Evolutionary conservation across 2,888 invertebrate species (phyloP).

Genomic region (Synanthedon andrenaeformis): DNA sequence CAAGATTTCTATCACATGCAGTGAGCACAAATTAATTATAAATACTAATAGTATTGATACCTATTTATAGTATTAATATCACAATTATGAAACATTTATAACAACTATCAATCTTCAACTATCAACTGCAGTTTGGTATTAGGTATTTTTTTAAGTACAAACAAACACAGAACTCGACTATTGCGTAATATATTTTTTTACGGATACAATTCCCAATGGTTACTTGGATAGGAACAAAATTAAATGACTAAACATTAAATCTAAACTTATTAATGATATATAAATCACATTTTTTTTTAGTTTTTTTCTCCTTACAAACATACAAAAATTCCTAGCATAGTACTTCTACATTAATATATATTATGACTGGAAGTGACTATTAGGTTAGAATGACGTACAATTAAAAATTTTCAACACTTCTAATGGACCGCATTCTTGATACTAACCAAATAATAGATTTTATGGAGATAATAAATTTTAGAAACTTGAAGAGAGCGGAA

Average conservation of each 20-base stretch:
- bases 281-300: slow-evolving; percentile 52
- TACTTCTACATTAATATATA: slow-evolving; percentile 63
- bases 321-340: slow-evolving; percentile 29
- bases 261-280: slow-evolving; percentile 37
- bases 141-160: slow-evolving; percentile 55
- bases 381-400: slow-evolving; percentile 39
- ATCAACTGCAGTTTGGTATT: slow-evolving; percentile 11
- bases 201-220: slow-evolving; percentile 26
- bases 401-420: slow-evolving; percentile 13
- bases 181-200: slow-evolving; percentile 29
- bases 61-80: slow-evolving; percentile 35
- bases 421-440: no score
- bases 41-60: background rate
- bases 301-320: slow-evolving; percentile 30
- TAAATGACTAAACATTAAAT: slow-evolving; percentile 32
- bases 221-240: slow-evolving; percentile 56
- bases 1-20: background rate
- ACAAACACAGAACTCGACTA: slow-evolving; percentile 43
- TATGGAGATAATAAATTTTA: slow-evolving; percentile 11
- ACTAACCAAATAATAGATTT: slow-evolving; percentile 9
- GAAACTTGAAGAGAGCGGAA: slow-evolving; percentile 8
- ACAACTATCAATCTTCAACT: slow-evolving; percentile 32
- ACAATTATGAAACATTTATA: slow-evolving; percentile 33
- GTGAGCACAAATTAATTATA: background rate
- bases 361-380: slow-evolving; percentile 71